Evolutionary conservation across 2,888 invertebrate genomes (phyloP).

Genomic region (Temnothorax ravouxi): DNA sequence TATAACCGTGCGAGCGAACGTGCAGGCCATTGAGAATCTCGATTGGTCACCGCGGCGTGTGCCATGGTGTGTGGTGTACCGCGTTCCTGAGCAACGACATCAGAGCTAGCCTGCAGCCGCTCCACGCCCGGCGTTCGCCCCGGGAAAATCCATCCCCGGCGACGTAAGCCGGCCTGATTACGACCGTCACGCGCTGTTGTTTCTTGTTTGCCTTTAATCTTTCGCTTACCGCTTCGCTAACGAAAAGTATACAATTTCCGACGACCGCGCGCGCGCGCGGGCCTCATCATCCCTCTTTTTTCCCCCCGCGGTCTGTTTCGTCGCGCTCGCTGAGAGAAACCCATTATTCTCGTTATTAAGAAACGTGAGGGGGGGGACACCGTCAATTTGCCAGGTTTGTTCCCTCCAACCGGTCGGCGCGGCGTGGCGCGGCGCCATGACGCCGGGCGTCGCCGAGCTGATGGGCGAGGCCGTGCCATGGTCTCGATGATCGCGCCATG

Average conservation of each 20-base stretch:
- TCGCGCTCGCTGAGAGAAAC: background rate
- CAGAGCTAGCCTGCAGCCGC: background rate
- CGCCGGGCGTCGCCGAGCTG: background rate
- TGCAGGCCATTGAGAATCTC: constrained; percentile 31
- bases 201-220: constrained; percentile 81
- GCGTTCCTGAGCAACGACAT: constrained; percentile 28
- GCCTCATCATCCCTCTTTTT: background rate
- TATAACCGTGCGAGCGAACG: background rate
- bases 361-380: background rate
- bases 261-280: constrained; percentile 5
- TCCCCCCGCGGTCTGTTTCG: background rate
- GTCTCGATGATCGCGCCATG: constrained; percentile 13
- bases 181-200: constrained; percentile 68
- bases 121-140: constrained; percentile 23
- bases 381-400: constrained; percentile 20
- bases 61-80: constrained; percentile 1
- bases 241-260: constrained; percentile 76
- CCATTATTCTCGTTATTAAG: constrained; percentile 30
- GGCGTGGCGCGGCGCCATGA: background rate
- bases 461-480: background rate
- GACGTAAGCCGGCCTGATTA: constrained; percentile 62
- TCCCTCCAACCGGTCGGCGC: background rate
- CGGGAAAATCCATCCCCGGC: constrained; percentile 53
- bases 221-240: constrained; percentile 64
- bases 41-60: constrained; percentile 14